Conservation (phyloP, 2,888 invertebrate genomes). For the Chymomyza caudatula region DNA sequence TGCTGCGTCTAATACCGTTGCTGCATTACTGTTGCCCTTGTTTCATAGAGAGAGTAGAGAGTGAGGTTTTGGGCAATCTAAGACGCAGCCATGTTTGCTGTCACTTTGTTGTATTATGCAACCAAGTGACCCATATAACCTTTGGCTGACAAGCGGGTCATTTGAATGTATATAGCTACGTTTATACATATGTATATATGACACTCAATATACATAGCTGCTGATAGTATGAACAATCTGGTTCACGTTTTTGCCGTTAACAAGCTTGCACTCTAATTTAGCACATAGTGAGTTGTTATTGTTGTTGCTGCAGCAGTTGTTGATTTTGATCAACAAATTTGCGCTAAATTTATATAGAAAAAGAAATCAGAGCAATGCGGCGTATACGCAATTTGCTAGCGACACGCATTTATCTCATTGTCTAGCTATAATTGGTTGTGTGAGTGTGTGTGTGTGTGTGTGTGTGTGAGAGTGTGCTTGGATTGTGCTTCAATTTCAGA, state of each 20-base stretch:
- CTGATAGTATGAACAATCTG: slow-evolving; percentile 46
- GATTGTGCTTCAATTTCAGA: slow-evolving; percentile 66
- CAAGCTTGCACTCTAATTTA: slow-evolving; percentile 67
- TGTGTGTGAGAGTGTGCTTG: slow-evolving; percentile 25
- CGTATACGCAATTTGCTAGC: slow-evolving; percentile 12
- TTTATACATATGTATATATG: background rate
- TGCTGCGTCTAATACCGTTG: background rate
- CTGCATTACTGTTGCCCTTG: background rate
- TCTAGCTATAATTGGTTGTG: slow-evolving; percentile 35
- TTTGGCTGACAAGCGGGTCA: background rate
- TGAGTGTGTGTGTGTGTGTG: background rate
- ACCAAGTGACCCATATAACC: slow-evolving; percentile 36
- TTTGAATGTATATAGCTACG: background rate
- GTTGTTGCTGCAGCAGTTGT: slow-evolving; percentile 33
- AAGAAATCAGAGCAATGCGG: background rate
- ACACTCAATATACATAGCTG: background rate
- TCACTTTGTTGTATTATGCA: slow-evolving; percentile 52
- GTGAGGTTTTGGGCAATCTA: background rate
- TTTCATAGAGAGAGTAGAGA: background rate
- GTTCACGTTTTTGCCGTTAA: slow-evolving; percentile 45
- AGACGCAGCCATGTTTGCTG: background rate
- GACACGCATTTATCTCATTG: slow-evolving; percentile 32
- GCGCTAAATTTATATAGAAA: slow-evolving; percentile 34
- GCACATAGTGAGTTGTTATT: slow-evolving; percentile 35
- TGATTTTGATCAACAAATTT: slow-evolving; percentile 59